Percentiles rank a stretch among this genome's conserved stretches.
Evolutionary conservation across 2,113 vertebrate species (phyloP).

Genomic region (Sclerurus mexicanus): DNA sequence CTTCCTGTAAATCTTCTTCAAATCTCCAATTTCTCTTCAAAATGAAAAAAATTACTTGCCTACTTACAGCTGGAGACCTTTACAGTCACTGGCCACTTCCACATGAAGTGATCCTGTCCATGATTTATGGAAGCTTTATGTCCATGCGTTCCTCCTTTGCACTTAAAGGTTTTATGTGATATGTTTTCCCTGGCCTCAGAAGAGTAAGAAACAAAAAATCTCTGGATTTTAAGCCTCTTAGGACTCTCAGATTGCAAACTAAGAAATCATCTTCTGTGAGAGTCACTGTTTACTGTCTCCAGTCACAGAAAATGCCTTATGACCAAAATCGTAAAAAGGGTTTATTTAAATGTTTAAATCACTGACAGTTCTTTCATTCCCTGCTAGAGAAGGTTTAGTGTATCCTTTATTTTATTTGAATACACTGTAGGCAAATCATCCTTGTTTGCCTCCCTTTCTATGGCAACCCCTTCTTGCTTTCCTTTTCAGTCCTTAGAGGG

Average conservation of each 20-base stretch:
- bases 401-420: background rate
- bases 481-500: background rate
- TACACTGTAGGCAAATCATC: background rate
- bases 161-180: background rate
- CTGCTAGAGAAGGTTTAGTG: background rate
- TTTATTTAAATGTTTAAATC: background rate
- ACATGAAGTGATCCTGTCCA: background rate
- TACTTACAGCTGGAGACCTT: background rate
- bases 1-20: background rate
- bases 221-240: background rate
- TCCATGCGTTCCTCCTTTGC: background rate
- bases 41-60: background rate
- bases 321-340: background rate
- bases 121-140: background rate
- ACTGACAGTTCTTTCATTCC: background rate
- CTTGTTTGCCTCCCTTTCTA: background rate
- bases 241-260: background rate
- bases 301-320: background rate
- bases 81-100: background rate
- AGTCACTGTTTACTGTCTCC: background rate
- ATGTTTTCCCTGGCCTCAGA: background rate
- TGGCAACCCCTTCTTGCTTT: background rate
- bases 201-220: background rate
- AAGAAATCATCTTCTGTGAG: background rate
- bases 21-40: background rate